A percentile compares a stretch with the other conserved stretches of the same genome.
phyloP scores from a whole-genome alignment of 1,140 invertebrate species.

The Panagrolaimus sp. region DNA sequence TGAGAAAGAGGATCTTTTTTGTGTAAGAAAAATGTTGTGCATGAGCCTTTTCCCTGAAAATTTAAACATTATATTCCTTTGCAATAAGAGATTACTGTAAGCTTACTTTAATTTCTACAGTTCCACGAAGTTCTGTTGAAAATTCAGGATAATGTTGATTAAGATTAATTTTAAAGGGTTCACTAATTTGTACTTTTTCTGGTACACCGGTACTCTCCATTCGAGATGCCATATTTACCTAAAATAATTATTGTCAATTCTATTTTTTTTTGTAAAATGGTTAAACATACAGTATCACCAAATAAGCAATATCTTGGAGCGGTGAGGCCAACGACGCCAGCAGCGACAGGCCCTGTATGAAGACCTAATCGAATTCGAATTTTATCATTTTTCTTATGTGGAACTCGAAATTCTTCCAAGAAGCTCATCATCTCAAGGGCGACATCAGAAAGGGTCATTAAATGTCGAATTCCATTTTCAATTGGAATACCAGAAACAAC shows the following conservation, averaged over 20 bases:
- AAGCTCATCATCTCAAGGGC: constrained; percentile 38
- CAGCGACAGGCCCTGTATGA: constrained; percentile 57
- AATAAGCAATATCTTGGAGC: constrained; percentile 63
- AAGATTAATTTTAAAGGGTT: constrained; percentile 32
- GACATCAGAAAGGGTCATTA: constrained; percentile 44
- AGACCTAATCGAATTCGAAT: constrained; percentile 70
- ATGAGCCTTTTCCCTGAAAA: constrained; percentile 21
- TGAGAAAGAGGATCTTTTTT: too few relatives aligned
- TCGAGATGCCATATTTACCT: constrained; percentile 52
- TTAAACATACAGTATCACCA: constrained; percentile 75
- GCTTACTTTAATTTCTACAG: constrained; percentile 35
- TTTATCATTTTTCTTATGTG: too few relatives aligned
- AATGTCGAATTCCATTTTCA: constrained; percentile 49
- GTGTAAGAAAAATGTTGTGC: constrained; percentile 19
- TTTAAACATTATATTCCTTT: background rate
- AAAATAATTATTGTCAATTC: constrained; percentile 14
- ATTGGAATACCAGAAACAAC: constrained; percentile 54
- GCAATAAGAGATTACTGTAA: constrained; percentile 17
- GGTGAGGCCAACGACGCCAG: constrained; percentile 59
- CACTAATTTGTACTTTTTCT: constrained; percentile 43
- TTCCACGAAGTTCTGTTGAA: constrained; percentile 24
- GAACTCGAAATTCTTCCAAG: too few relatives aligned
- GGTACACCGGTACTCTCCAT: constrained; percentile 84
- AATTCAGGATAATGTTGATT: constrained; percentile 44
- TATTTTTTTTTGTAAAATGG: background rate